Conservation (phyloP, 1,140 invertebrate genomes). For the Bombus difficillimus region DNA sequence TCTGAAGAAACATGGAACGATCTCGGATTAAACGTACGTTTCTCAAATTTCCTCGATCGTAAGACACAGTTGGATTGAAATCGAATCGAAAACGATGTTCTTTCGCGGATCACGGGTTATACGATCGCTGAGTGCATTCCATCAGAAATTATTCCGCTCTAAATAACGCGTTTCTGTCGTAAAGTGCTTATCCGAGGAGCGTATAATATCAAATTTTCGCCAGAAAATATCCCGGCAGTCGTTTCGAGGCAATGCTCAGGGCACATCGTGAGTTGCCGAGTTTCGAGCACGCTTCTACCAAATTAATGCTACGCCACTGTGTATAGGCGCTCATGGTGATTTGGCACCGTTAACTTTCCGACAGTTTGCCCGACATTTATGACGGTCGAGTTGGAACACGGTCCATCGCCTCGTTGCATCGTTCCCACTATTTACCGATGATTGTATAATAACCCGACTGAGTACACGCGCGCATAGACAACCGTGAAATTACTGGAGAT, state of each 20-base stretch:
- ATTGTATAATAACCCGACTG: conserved; percentile 11
- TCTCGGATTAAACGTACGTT: neutral
- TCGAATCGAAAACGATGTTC: neutral
- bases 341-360: conserved; percentile 62
- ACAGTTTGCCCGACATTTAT: conserved; percentile 63
- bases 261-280: conserved; percentile 9
- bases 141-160: conserved; percentile 19
- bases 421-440: conserved; percentile 44
- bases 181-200: neutral
- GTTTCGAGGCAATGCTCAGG: conserved; percentile 3
- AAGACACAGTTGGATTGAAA: neutral
- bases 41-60: neutral
- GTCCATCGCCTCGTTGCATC: conserved; percentile 36
- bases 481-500: neutral
- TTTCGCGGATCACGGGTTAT: neutral
- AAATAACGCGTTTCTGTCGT: conserved; percentile 5
- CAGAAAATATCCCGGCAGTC: conserved; percentile 10
- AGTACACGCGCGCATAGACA: neutral
- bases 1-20: neutral
- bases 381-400: conserved; percentile 47
- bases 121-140: neutral
- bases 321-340: conserved; percentile 45
- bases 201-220: conserved; percentile 4
- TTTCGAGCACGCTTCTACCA: conserved; percentile 31
- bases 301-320: conserved; percentile 32